Base-by-base conservation (phyloP, 1,140 invertebrate species). In the Drosophila albomicans region DNA sequence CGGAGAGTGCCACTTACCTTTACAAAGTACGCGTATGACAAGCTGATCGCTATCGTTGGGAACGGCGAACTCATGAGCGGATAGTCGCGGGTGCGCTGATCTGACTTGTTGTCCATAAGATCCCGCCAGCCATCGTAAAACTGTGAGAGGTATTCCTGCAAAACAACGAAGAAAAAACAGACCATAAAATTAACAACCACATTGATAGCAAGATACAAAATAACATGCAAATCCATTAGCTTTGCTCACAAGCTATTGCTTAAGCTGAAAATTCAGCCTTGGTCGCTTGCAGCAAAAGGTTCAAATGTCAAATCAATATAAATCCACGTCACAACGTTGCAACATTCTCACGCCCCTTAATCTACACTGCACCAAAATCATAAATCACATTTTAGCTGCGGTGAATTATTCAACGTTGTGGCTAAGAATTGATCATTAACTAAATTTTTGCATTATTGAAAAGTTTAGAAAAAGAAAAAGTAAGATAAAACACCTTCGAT, bases 41-140 rank as follows among this genome's bases (percentile, higher is more conserved):
- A 84, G 92, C 96, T 97, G 81, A 97, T 95, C 46, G 94, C 86
- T 69, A 97, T 92, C 41, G 97, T 98, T 35, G 97, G 97, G 51
- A 96, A 94, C 66, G 97, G 97, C 15, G 95, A 95, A 88, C 95
- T 95, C 97, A 98, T 98, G 74, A 98, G 92, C 54, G 95, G 94
- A 96, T 96, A 98, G 85, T 96, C 94, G 88, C 95, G 96, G 63
- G 97, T 96, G 79, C 97, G 94, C n/a, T 95, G 95, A 93, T 98
- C 97, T 95, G 94, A 81, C 89, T 95, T 94, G 91, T 96, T 96
- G 79, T 96, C 95, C 95, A 97, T 96, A 45, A 96, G 81, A 86
- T 96, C 95, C 70, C 93, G 90, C 90, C 95, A 95, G 61, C 93
- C 92, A 67, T 94, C 93, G 71, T 94, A 94, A 16, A 94, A 67